Evolutionary conservation across 1,140 invertebrate species (phyloP).

Genomic region (Sweltsa coloradensis): DNA sequence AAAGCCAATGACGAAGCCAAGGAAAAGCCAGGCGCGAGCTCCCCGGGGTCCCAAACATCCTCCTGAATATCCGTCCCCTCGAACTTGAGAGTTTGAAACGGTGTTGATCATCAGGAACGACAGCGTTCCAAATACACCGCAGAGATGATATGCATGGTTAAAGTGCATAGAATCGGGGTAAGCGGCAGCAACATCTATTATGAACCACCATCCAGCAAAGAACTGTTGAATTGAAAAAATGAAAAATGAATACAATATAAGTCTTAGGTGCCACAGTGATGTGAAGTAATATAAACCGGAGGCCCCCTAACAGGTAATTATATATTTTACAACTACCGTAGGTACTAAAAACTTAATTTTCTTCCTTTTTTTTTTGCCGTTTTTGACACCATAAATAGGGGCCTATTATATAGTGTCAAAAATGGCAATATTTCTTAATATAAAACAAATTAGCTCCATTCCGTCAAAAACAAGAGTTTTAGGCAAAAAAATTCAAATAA

Average conservation of each 20-base stretch:
- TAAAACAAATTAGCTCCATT: too few species aligned
- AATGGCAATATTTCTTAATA: too few species aligned
- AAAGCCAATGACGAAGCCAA: slow-evolving; percentile 94
- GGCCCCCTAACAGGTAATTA: too few species aligned
- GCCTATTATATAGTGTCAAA: too few species aligned
- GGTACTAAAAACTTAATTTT: too few species aligned
- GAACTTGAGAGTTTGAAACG: slow-evolving; percentile 86
- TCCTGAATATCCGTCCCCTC: slow-evolving; percentile 74
- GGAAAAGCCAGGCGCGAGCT: slow-evolving; percentile 87
- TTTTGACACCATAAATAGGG: too few species aligned
- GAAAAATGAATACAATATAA: slow-evolving; percentile 22
- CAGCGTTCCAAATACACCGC: slow-evolving; percentile 86
- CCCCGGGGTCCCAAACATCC: slow-evolving; percentile 82
- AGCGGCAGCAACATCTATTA: slow-evolving; percentile 83
- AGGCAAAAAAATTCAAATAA: too few species aligned
- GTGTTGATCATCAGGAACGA: slow-evolving; percentile 95
- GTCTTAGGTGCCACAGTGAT: too few species aligned
- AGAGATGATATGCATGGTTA: slow-evolving; percentile 74
- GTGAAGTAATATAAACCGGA: too few species aligned
- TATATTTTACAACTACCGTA: too few species aligned
- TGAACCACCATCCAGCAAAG: slow-evolving; percentile 94
- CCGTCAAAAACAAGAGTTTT: too few species aligned
- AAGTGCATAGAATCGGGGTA: slow-evolving; percentile 53
- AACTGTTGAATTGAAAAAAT: slow-evolving; percentile 50
- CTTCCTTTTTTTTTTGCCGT: too few species aligned